Conservation (phyloP, 2,888 invertebrate species). For the Mantis religiosa region DNA sequence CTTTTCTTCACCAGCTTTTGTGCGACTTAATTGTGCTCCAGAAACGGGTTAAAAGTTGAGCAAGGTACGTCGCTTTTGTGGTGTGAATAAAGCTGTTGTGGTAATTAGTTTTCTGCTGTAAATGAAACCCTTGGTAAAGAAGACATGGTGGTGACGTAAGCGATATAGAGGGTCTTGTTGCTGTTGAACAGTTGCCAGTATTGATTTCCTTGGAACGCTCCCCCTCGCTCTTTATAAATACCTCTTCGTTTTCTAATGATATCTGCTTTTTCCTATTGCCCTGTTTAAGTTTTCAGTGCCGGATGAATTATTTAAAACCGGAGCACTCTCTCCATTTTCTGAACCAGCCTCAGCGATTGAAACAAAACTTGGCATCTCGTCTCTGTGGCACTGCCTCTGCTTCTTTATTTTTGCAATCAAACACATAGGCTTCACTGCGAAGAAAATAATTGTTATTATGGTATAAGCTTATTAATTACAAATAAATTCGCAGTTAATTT, state of each 20-base stretch:
- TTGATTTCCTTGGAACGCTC: neutral
- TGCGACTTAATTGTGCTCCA: no score
- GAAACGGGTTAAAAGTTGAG: neutral
- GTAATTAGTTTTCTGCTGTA: neutral
- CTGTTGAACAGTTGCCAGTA: neutral
- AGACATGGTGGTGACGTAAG: neutral
- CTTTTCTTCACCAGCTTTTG: no score
- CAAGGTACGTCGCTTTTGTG: neutral
- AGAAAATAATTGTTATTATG: neutral
- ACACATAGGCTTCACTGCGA: neutral
- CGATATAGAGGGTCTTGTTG: neutral
- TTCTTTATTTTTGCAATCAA: neutral
- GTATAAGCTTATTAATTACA: no score
- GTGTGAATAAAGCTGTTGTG: neutral
- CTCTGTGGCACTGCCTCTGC: neutral
- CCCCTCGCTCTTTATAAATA: neutral
- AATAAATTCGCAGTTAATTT: no score
- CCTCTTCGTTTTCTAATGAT: neutral
- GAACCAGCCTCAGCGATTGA: neutral
- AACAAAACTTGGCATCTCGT: neutral
- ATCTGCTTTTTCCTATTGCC: neutral
- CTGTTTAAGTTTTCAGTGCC: neutral
- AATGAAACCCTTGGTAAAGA: neutral
- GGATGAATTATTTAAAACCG: neutral
- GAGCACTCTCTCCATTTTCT: neutral